Evolutionary conservation across 1,140 invertebrate genomes (phyloP), one percentile per base, ranked within the genome.

Genomic region (Propsilocerus akamusi): DNA sequence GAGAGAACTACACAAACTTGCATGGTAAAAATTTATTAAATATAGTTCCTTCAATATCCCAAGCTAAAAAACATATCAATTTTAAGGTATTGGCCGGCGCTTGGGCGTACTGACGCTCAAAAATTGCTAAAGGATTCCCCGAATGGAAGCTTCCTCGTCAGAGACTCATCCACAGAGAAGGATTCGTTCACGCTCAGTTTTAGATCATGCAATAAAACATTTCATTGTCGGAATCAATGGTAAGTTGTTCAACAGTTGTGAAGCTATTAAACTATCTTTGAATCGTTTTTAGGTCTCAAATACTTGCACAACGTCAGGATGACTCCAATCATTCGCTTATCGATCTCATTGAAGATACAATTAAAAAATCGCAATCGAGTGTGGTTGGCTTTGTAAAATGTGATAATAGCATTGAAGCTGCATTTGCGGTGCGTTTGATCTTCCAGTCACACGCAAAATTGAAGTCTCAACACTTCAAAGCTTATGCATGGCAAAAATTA

Each of bases 131-230:
- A 65, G 24, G 68, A 72, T 50, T 72, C 79, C 57, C 74, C 77
- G 25, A 79, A 84, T 66, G 81, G 81, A 53, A 72, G 80, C 52
- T 84, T 84, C 63, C 65, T 84, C 48, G 77, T 84, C n/a, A 67
- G 79, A 24, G 79, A 83, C 59, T 81, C 78, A 24, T 76, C 75
- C 7, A 77, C 80, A 53, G 73, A 77, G 54, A 72, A 73, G 56
- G 78, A 81, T 58, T 66, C 83, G 32, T 64, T 83, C 28, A 68
- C 67, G 50, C 61, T 84, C 20, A 81, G 78, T 60, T 82, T 83
- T 61, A 67, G 77, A 55, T 81, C 78, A 24, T 74, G 74, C 57
- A 78, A 77, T 11, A 72, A 74, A 58, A 76, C 78, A 10, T 65
- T 82, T n/a, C 81, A 84, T 57, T 72, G 81, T 83, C 56, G 80